Percentiles rank a stretch among this genome's conserved stretches.
phyloP scores from a whole-genome alignment of 1,140 invertebrate genomes.

The Centruroides sculpturatus region DNA sequence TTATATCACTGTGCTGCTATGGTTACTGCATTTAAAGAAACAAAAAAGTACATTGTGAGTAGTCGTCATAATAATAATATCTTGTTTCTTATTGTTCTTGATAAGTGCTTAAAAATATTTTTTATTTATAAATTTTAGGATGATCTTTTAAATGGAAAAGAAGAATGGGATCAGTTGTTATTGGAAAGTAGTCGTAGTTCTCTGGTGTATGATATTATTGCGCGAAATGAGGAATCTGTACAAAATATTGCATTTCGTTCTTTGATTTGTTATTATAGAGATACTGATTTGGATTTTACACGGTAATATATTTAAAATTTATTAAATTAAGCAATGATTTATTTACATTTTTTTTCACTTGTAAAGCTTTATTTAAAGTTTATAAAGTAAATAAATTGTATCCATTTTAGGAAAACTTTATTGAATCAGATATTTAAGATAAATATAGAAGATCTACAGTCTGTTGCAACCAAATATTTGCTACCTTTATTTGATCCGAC shows the following conservation, averaged over 20 bases:
- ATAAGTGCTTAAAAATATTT: too few relatives aligned
- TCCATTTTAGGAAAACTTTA: conserved; percentile 23
- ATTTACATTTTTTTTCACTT: too few relatives aligned
- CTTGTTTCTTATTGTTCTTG: too few relatives aligned
- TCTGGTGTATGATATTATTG: conserved; percentile 64
- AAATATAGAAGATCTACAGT: conserved; percentile 43
- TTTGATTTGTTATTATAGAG: conserved; percentile 51
- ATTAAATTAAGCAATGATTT: too few relatives aligned
- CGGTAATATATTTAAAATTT: background rate
- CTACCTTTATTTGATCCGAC: conserved; percentile 41
- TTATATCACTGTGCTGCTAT: too few relatives aligned
- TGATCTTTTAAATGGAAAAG: too few relatives aligned
- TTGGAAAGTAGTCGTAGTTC: conserved; percentile 71
- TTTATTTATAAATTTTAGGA: too few relatives aligned
- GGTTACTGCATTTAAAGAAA: too few relatives aligned
- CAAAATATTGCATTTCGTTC: conserved; percentile 52
- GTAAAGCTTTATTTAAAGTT: too few relatives aligned
- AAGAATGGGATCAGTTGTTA: conserved; percentile 24
- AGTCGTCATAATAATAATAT: too few relatives aligned
- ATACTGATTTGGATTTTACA: conserved; percentile 49
- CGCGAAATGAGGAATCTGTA: conserved; percentile 55
- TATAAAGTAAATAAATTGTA: too few relatives aligned
- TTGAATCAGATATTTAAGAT: conserved; percentile 50
- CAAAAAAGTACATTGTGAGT: too few relatives aligned
- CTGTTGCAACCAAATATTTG: conserved; percentile 52